These are phyloP conservation scores for Myodes glareolus DNA, from an alignment of 2,113 vertebrate genomes.

Conservation along the genomic window DNA sequence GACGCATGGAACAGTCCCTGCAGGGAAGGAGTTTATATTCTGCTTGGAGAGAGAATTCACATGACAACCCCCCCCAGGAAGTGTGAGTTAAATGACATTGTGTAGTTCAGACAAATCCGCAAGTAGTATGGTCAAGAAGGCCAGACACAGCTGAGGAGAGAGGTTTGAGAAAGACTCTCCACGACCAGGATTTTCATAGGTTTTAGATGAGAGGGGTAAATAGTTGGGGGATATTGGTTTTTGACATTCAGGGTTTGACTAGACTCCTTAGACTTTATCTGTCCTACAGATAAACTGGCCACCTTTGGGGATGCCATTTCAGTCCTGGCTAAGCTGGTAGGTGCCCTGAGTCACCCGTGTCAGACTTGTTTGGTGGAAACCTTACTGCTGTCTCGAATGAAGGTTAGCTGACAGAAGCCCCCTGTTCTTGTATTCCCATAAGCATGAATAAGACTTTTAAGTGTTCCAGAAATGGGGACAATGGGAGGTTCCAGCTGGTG, in stretches of 20 bases:
- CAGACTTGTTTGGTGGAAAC: background rate
- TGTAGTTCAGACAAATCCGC: background rate
- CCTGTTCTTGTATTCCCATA: background rate
- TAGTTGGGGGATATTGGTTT: background rate
- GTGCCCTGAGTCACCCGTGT: background rate
- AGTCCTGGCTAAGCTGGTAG: background rate
- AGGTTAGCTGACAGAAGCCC: background rate
- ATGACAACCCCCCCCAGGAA: background rate
- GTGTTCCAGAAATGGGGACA: conserved; percentile 13
- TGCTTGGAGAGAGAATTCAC: conserved; percentile 4
- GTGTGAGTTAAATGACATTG: background rate
- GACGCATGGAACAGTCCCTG: background rate
- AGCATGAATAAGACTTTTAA: conserved; percentile 32
- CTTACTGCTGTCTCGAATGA: background rate
- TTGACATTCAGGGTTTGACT: background rate
- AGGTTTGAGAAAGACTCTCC: background rate
- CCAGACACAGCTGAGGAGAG: background rate
- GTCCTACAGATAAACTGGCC: background rate
- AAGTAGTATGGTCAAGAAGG: background rate
- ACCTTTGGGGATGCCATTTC: background rate
- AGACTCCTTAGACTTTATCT: background rate
- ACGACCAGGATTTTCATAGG: background rate
- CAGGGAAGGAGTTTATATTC: background rate
- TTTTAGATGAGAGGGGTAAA: background rate
- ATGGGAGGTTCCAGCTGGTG: background rate